A percentile compares a stretch with the other conserved stretches of the same genome.
Conservation (phyloP, 1,140 invertebrate species). For the Zaprionus taronus region DNA sequence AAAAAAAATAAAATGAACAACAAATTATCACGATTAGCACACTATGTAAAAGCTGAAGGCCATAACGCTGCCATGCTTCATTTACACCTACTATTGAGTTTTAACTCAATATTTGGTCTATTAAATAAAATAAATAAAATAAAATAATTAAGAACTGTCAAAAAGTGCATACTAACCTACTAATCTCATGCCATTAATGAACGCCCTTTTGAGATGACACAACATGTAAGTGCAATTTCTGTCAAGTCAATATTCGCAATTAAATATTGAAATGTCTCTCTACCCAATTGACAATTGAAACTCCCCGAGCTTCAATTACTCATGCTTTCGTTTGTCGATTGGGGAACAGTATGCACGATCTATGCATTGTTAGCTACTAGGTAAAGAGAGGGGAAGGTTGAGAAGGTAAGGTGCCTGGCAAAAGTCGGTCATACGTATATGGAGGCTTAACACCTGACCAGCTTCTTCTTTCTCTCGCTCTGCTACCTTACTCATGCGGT, state of each 20-base stretch:
- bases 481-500: conserved; percentile 5
- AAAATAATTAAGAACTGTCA: too few relatives aligned
- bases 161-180: neutral
- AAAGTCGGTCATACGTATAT: conserved; percentile 25
- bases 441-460: conserved; percentile 24
- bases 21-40: too few relatives aligned
- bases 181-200: conserved; percentile 30
- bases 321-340: conserved; percentile 12
- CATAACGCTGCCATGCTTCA: too few relatives aligned
- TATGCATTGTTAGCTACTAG: neutral
- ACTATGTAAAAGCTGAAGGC: too few relatives aligned
- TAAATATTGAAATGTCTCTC: conserved; percentile 36
- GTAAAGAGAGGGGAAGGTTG: neutral
- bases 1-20: too few relatives aligned
- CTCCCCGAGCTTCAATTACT: conserved; percentile 14
- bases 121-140: too few relatives aligned
- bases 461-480: neutral
- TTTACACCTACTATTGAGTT: too few relatives aligned
- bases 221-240: conserved; percentile 7
- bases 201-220: neutral
- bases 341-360: neutral
- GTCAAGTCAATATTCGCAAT: conserved; percentile 44
- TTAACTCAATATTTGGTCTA: too few relatives aligned
- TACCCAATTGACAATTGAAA: conserved; percentile 10
- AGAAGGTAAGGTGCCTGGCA: neutral